A percentile compares a stretch with the other conserved stretches of the same genome.
phyloP scores from a whole-genome alignment of 2,888 invertebrate genomes.

The Parnassius orleans region DNA sequence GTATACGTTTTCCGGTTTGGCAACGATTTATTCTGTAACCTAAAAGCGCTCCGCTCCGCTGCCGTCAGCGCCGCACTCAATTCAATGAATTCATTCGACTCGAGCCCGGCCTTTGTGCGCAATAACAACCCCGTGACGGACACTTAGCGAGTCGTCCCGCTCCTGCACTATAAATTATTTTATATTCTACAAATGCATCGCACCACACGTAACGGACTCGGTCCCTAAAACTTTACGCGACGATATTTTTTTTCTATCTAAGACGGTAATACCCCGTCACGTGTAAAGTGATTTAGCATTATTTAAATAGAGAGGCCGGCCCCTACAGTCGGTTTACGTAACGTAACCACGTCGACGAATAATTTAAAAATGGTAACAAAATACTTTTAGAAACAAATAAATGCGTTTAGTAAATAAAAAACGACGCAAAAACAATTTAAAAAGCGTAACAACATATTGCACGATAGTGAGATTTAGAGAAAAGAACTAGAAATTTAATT shows the following conservation, averaged over 20 bases:
- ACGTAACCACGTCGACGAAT: slow-evolving; percentile 58
- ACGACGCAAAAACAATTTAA: slow-evolving; percentile 65
- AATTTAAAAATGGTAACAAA: slow-evolving; percentile 51
- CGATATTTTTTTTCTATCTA: slow-evolving; percentile 18
- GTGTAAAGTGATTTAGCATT: slow-evolving; percentile 27
- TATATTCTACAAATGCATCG: slow-evolving; percentile 10
- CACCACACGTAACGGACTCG: slow-evolving; percentile 19
- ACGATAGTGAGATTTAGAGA: slow-evolving; percentile 60
- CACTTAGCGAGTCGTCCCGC: slow-evolving; percentile 8
- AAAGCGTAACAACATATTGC: slow-evolving; percentile 78
- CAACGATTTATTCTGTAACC: slow-evolving; percentile 72
- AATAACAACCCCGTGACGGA: slow-evolving; percentile 14
- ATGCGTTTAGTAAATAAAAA: slow-evolving; percentile 42
- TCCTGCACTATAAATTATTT: slow-evolving; percentile 8
- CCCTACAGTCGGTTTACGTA: slow-evolving; percentile 45
- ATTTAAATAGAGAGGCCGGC: slow-evolving; percentile 35
- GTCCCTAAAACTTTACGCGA: slow-evolving; percentile 18
- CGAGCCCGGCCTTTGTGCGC: slow-evolving; percentile 36
- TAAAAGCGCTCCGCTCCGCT: slow-evolving; percentile 47
- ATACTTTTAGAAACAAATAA: slow-evolving; percentile 43
- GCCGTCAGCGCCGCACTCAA: slow-evolving; percentile 39
- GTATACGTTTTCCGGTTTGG: slow-evolving; percentile 76
- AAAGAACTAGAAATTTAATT: slow-evolving; percentile 60
- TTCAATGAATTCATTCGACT: slow-evolving; percentile 27
- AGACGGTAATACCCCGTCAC: slow-evolving; percentile 25